These are phyloP conservation scores for Patella caerulea DNA, from an alignment of 2,888 invertebrate species.

Conservation along the genomic window DNA sequence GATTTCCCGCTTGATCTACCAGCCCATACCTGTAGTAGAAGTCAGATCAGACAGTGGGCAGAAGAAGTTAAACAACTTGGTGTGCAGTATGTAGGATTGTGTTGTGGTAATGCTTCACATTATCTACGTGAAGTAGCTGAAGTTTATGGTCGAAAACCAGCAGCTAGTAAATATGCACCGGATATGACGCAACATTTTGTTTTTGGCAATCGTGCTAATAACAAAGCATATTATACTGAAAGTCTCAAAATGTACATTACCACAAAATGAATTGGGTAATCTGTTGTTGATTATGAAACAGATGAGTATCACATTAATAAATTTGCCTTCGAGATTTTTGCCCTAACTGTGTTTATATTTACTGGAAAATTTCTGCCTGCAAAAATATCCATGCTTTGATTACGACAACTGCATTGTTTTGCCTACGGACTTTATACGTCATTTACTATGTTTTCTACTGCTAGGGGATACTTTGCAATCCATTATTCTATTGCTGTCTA, in stretches of 20 bases:
- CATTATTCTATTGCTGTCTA: too few species aligned
- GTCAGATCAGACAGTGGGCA: slow-evolving; percentile 47
- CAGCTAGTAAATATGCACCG: slow-evolving; percentile 38
- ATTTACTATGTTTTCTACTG: too few species aligned
- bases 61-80: slow-evolving; percentile 43
- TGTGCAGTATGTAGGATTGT: slow-evolving; percentile 56
- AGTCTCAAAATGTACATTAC: neutral
- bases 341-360: too few species aligned
- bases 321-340: too few species aligned
- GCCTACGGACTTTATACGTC: too few species aligned
- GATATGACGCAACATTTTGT: slow-evolving; percentile 38
- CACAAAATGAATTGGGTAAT: too few species aligned
- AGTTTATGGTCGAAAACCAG: slow-evolving; percentile 39
- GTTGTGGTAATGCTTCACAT: slow-evolving; percentile 56
- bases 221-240: neutral
- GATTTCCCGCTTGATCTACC: slow-evolving; percentile 51
- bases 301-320: too few species aligned
- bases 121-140: slow-evolving; percentile 50
- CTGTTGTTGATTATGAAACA: too few species aligned
- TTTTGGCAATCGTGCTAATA: slow-evolving; percentile 16
- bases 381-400: too few species aligned
- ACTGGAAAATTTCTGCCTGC: too few species aligned
- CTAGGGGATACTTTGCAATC: too few species aligned
- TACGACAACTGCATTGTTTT: too few species aligned
- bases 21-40: slow-evolving; percentile 34